A percentile compares a stretch with the other conserved stretches of the same genome.
These are phyloP conservation scores for Cassiopea andromeda DNA, from an alignment of 30 jellyfish, hydroid and myxozoan species.

Conservation along the genomic window DNA sequence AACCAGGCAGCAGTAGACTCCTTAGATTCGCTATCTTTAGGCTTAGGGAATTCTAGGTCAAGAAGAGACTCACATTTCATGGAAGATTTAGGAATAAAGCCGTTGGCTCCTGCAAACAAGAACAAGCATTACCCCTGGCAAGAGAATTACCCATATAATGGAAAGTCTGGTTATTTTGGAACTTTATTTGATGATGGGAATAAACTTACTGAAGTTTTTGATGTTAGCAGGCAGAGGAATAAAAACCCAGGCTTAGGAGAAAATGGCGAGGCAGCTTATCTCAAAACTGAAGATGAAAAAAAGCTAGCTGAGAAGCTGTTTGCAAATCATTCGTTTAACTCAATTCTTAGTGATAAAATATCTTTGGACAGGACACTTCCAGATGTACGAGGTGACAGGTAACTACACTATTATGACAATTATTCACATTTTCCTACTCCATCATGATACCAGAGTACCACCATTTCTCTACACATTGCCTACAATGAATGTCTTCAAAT, in stretches of 20 bases:
- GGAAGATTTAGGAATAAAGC: slow-evolving; percentile 83
- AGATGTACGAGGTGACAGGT: slow-evolving; percentile 95
- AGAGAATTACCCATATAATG: slow-evolving; percentile 41
- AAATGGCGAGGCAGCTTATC: slow-evolving; percentile 91
- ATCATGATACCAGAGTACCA: no score
- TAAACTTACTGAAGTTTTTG: slow-evolving; percentile 76
- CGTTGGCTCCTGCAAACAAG: slow-evolving; percentile 88
- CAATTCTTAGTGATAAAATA: slow-evolving; percentile 89
- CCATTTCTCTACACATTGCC: no score
- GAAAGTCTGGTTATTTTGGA: slow-evolving; percentile 18
- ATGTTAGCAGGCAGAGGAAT: slow-evolving; percentile 75
- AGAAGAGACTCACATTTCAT: slow-evolving; percentile 90
- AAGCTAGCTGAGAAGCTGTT: slow-evolving; percentile 83
- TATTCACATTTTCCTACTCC: background rate
- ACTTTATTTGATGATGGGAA: slow-evolving; percentile 25
- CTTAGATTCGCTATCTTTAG: slow-evolving; percentile 72
- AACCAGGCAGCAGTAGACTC: slow-evolving; percentile 90
- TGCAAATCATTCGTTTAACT: slow-evolving; percentile 94
- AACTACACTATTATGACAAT: slow-evolving; percentile 19
- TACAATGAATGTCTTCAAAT: no score
- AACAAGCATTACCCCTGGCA: slow-evolving; percentile 93
- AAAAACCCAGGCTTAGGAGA: slow-evolving; percentile 92
- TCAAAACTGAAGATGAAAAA: slow-evolving; percentile 68
- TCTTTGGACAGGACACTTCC: slow-evolving; percentile 86
- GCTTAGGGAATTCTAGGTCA: slow-evolving; percentile 60